Percentiles rank a stretch among this genome's conserved stretches.
Evolutionary conservation across 2,888 invertebrate species (phyloP).

Genomic region (Cryptocephalus moraei): DNA sequence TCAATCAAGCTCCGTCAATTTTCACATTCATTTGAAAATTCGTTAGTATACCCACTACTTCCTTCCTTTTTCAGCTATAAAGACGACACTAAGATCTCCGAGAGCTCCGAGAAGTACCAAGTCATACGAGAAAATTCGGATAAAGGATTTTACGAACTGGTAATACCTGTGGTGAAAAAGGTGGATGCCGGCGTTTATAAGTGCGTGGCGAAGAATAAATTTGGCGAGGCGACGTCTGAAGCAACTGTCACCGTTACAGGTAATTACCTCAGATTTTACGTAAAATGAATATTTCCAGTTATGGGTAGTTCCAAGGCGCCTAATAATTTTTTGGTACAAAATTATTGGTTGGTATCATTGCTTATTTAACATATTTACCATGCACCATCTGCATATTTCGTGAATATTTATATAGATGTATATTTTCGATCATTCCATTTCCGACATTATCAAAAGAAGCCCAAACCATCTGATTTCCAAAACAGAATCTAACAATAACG

Average conservation of each 20-base stretch:
- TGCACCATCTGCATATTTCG: no score
- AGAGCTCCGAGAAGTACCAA: conserved; percentile 56
- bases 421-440: not conserved
- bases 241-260: conserved; percentile 71
- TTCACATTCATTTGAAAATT: no score
- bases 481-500: not conserved
- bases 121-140: conserved; percentile 66
- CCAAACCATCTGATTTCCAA: no score
- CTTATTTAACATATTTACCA: no score
- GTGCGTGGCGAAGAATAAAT: conserved; percentile 73
- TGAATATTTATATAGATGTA: conserved; percentile 1
- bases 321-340: no score
- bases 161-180: conserved; percentile 69
- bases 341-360: no score
- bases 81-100: conserved; percentile 62
- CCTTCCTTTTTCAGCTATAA: conserved; percentile 55
- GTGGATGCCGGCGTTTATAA: conserved; percentile 76
- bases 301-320: not conserved
- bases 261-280: conserved; percentile 26
- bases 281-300: not conserved
- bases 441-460: no score
- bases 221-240: conserved; percentile 66
- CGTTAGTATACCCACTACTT: not conserved
- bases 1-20: no score
- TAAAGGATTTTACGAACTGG: conserved; percentile 77